Evolutionary conservation across 2,888 invertebrate genomes (phyloP).

Genomic region (Drosophila lacicola): DNA sequence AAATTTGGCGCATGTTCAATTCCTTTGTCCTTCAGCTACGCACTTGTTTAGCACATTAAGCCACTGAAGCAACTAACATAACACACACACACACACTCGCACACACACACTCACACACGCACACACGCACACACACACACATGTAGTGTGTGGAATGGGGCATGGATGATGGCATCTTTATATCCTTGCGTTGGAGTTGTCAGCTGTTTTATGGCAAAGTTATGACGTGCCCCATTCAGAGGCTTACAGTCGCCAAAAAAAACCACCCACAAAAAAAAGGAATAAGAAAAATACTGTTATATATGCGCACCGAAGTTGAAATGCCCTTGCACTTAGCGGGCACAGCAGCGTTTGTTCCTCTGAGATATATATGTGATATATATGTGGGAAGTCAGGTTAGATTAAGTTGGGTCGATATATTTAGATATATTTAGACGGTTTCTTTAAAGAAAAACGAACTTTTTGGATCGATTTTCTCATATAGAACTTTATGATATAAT

Average conservation of each 20-base stretch:
- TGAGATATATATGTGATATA: too few species aligned
- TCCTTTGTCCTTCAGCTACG: slow-evolving; percentile 47
- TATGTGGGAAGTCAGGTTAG: too few species aligned
- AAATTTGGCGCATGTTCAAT: slow-evolving; percentile 53
- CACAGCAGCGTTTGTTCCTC: background rate
- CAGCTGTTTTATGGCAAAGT: slow-evolving; percentile 75
- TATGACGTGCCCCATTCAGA: slow-evolving; percentile 73
- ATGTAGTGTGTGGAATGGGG: slow-evolving; percentile 10
- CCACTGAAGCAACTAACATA: slow-evolving; percentile 64
- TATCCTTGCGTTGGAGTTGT: slow-evolving; percentile 62
- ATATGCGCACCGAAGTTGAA: background rate
- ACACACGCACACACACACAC: slow-evolving; percentile 2
- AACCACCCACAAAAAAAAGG: background rate
- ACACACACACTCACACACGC: slow-evolving; percentile 8
- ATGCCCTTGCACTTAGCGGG: background rate
- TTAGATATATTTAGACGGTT: too few species aligned
- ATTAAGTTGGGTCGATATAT: too few species aligned
- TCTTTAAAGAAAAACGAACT: too few species aligned
- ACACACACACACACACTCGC: slow-evolving; percentile 5
- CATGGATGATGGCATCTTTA: slow-evolving; percentile 59
- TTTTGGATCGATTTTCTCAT: too few species aligned
- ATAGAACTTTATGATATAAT: too few species aligned
- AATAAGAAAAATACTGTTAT: background rate
- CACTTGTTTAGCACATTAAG: slow-evolving; percentile 75
- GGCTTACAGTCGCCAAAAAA: slow-evolving; percentile 47